phyloP scores from a whole-genome alignment of 2,113 vertebrate genomes.

The Craseonycteris thonglongyai region DNA sequence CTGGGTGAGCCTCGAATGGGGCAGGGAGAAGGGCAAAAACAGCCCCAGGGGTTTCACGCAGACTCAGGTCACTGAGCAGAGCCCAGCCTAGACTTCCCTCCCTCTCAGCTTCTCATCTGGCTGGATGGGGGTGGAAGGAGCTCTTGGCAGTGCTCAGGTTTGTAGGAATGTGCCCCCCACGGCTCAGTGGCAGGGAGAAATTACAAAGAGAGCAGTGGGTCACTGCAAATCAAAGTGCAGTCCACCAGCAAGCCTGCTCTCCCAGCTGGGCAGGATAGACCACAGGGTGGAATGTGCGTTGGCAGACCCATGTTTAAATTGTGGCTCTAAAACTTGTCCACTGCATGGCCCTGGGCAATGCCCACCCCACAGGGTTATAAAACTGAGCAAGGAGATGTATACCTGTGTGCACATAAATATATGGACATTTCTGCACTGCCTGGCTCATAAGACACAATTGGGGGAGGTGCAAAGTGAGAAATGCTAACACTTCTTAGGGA shows the following conservation, averaged over 20 bases:
- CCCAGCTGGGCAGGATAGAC: neutral
- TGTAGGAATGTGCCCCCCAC: neutral
- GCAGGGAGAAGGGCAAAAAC: neutral
- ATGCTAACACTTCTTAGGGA: neutral
- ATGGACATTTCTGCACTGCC: neutral
- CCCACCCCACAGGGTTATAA: neutral
- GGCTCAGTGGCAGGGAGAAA: neutral
- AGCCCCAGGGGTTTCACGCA: neutral
- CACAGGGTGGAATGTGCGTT: fast-evolving
- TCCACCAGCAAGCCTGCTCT: neutral
- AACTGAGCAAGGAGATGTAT: neutral
- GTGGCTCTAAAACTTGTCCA: neutral
- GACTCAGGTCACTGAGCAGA: neutral
- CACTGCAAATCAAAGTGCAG: neutral
- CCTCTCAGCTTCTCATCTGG: neutral
- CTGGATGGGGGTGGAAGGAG: neutral
- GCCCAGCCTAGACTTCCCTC: neutral
- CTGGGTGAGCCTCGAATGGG: neutral
- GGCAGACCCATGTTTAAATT: neutral
- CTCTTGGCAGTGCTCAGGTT: neutral
- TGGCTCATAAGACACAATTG: neutral
- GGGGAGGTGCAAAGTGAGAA: neutral
- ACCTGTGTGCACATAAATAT: fast-evolving
- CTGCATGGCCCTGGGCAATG: neutral
- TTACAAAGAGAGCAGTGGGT: neutral